Evolutionary conservation across 2,113 vertebrate species (phyloP).

Genomic region (Etheostoma spectabile): DNA sequence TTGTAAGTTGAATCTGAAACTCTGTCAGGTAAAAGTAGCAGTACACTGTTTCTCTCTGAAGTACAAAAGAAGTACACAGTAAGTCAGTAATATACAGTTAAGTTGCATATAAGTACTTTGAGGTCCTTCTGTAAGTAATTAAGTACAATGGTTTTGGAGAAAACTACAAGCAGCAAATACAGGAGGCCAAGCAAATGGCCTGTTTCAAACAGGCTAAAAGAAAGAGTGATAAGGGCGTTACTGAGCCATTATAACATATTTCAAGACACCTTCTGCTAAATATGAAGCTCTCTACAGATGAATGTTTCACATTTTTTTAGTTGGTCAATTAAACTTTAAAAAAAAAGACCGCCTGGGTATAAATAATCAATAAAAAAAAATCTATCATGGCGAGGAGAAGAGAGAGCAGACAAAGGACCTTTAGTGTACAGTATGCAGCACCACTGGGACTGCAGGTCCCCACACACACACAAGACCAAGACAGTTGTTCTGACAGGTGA

Average conservation of each 20-base stretch:
- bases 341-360: constrained; percentile 43
- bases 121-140: too few species aligned
- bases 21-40: too few species aligned
- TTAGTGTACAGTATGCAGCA: constrained; percentile 63
- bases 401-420: constrained; percentile 69
- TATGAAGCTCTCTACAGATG: constrained; percentile 21
- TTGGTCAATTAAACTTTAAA: constrained; percentile 23
- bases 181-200: too few species aligned
- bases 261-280: not conserved
- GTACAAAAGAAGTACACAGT: too few species aligned
- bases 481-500: constrained; percentile 84
- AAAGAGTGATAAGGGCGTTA: too few species aligned
- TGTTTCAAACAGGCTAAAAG: too few species aligned
- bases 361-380: constrained; percentile 76
- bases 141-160: too few species aligned
- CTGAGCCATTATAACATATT: not conserved
- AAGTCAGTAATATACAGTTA: too few species aligned
- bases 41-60: too few species aligned
- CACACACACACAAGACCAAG: constrained; percentile 81
- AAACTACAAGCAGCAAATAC: too few species aligned
- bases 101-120: too few species aligned
- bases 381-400: constrained; percentile 17
- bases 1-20: too few species aligned
- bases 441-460: constrained; percentile 60
- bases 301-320: constrained; percentile 49